Percentiles rank a stretch among this genome's conserved stretches.
These are phyloP conservation scores for Archivesica marissinica DNA, from an alignment of 1,140 invertebrate genomes.

Conservation along the genomic window DNA sequence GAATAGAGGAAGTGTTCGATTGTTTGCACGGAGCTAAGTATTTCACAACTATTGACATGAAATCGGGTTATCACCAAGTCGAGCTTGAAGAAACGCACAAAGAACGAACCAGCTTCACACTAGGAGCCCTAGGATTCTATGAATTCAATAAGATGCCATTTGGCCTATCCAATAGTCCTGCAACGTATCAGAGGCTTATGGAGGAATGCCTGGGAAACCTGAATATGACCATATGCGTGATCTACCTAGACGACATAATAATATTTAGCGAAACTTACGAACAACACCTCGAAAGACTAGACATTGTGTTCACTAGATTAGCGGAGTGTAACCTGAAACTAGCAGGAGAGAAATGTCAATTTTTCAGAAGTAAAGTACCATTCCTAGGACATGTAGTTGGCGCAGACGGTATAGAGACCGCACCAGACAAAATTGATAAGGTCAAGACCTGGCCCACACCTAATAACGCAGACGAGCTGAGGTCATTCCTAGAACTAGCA, in stretches of 20 bases:
- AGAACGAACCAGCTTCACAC: slow-evolving; percentile 11
- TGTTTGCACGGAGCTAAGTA: neutral
- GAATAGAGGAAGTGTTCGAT: slow-evolving; percentile 21
- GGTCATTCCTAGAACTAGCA: too few relatives aligned
- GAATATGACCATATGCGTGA: slow-evolving; percentile 12
- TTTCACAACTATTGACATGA: slow-evolving; percentile 32
- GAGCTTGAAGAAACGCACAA: slow-evolving; percentile 26
- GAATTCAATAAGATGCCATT: slow-evolving; percentile 9
- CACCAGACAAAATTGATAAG: slow-evolving; percentile 33
- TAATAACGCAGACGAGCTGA: slow-evolving; percentile 10
- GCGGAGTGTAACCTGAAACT: neutral
- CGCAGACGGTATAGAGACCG: slow-evolving; percentile 9
- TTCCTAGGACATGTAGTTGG: slow-evolving; percentile 26
- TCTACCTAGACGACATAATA: slow-evolving; percentile 7
- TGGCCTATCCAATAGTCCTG: neutral
- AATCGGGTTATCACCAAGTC: slow-evolving; percentile 32
- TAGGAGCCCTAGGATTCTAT: slow-evolving; percentile 27
- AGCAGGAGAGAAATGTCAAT: neutral
- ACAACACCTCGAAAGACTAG: slow-evolving; percentile 21
- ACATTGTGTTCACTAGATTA: slow-evolving; percentile 3
- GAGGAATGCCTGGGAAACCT: slow-evolving; percentile 2
- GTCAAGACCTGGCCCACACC: neutral
- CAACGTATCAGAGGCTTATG: slow-evolving; percentile 15
- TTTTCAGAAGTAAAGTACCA: neutral
- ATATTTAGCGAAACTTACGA: neutral